Evolutionary conservation across 2,113 vertebrate genomes (phyloP), one percentile per base, ranked within the genome.

Genomic region (Ancistrus triradiatus): DNA sequence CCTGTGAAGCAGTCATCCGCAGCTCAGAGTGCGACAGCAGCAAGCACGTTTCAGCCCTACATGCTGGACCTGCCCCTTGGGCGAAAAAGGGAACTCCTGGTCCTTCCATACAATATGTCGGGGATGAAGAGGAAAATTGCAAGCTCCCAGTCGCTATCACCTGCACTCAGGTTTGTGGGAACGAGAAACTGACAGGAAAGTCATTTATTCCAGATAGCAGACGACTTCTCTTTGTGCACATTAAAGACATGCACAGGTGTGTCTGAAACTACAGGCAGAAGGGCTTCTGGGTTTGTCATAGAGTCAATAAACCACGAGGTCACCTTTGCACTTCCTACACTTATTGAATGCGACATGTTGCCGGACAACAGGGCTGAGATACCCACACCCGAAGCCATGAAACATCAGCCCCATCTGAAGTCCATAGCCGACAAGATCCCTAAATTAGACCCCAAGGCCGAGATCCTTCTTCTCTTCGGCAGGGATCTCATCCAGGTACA

Each of bases 11-110:
- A 19, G 15, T 24, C 6, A 33, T 47, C 3, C 46, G 33, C 42
- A 47, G 58, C 24, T 33, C 17, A 11, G 43, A 60, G 44, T 60
- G 58, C 10, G 14, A 46, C 11, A 60, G 43, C 13, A 27, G 33
- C 2, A 5, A 18, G 14, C 43, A 48, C 14, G 9, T 60, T 11
- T 44, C 58, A 60, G 43, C 27, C 11, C 43, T 60, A 17, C 43
- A 60, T 35, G 42, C 28, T 1, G 43, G 43, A 35, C 58, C 58
- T 17, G n/a, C 58, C 33, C 58, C 13, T 3, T 60, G 19, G 22
- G 10, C 27, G 2, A 10, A 17, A 22, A 19, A 48, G 9, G n/a
- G n/a, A n/a, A n/a, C n/a, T n/a, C n/a, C n/a, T n/a, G n/a, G n/a
- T n/a, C n/a, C n/a, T n/a, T n/a, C n/a, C n/a, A n/a, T n/a, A n/a